phyloP scores from a whole-genome alignment of 2,113 vertebrate species.

The Nothobranchius kuhntae region DNA sequence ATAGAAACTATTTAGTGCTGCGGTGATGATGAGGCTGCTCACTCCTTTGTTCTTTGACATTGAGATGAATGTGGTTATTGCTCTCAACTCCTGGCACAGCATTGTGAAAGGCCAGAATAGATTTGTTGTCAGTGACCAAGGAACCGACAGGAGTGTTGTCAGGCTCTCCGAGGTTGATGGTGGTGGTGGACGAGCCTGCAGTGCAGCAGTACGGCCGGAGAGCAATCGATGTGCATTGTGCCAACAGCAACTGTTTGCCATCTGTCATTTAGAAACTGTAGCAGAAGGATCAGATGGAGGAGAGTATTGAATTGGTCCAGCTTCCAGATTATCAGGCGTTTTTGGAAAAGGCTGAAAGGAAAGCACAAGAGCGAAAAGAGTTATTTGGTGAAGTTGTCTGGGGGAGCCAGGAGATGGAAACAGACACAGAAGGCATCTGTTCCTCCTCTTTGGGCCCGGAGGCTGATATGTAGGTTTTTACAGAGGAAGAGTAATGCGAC shows the following conservation, averaged over 20 bases:
- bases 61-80: not conserved
- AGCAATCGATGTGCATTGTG: not conserved
- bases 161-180: not conserved
- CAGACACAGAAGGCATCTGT: not conserved
- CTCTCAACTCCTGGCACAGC: not conserved
- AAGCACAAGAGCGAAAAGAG: not conserved
- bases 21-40: not conserved
- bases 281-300: not conserved
- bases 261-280: conserved; percentile 2
- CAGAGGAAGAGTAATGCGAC: not conserved
- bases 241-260: conserved; percentile 9
- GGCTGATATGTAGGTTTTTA: not conserved
- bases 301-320: not conserved
- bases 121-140: not conserved
- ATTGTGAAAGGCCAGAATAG: not conserved
- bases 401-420: not conserved
- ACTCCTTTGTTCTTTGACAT: not conserved
- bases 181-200: not conserved
- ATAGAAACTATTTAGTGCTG: not conserved
- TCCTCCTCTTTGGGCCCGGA: not conserved
- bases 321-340: not conserved
- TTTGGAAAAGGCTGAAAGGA: not conserved
- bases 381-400: not conserved
- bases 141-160: not conserved
- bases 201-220: conserved; percentile 5